Base-by-base conservation (phyloP, 2,888 invertebrate genomes). In the Drosophila ezoana region DNA sequence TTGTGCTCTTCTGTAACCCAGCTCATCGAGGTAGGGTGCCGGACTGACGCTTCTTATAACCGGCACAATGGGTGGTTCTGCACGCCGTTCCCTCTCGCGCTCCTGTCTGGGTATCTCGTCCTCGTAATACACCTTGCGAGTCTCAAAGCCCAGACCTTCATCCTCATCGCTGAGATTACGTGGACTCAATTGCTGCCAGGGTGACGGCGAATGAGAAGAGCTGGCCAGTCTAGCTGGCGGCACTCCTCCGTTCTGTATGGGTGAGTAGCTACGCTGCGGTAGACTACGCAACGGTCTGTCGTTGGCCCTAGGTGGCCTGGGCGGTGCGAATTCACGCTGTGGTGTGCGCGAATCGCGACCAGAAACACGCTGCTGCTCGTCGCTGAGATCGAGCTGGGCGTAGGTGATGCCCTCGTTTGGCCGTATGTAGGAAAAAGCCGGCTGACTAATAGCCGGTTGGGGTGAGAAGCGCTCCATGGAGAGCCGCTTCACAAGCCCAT, bases 341-440 rank as follows among this genome's bases (percentile, higher is more conserved):
- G 85, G 79, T 5, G 86, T 78, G 11, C 80, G 81, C 10, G 87
- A 68, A 32, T 86, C 87, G 4, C 86, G 69, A 0, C 81, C 72
- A 1, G 69, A 48, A 2, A 60, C 44, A 18, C 71, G 71, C 13
- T 73, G 71, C 8, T 54, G 64, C 45, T 90, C 90, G 9, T 90
- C 90, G 47, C 78, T 86, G 44, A 81, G 61, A 40, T 90, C 91
- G 4, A 97, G 95, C 91, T 96, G 96, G 8, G 97, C 96, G 89
- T 97, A 97, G 49, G 96, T 96, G 23, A 96, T 94, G 73, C 94
- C 93, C 83, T 94, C 93, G 79, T 94, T 93, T 66, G 94, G 93
- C 77, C 87, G 93, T 93, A 95, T 95, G 83, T 97, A 97, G 0
- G 97, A 97, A 92, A 97, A 97, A 33, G 96, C 97, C 89, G 96